phyloP scores from a whole-genome alignment of 92 coral and sea anemone genomes.

The Galaxea fascicularis region DNA sequence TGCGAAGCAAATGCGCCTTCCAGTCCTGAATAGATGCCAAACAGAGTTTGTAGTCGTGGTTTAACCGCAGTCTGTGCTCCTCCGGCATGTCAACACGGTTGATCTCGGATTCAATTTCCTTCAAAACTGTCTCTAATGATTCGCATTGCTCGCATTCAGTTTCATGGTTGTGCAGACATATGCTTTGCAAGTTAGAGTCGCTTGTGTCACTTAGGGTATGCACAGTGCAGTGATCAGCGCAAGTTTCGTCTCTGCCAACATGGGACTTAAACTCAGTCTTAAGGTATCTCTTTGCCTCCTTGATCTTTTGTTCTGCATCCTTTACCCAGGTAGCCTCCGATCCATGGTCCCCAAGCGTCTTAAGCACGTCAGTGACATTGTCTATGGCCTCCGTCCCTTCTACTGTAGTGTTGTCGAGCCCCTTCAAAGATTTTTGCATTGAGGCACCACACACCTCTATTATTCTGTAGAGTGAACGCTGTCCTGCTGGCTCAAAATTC shows the following conservation, averaged over 20 bases:
- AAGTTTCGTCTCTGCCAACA: slow-evolving; percentile 39
- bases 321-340: slow-evolving; percentile 21
- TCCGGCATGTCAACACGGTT: slow-evolving; percentile 29
- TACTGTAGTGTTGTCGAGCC: slow-evolving; percentile 41
- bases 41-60: slow-evolving; percentile 26
- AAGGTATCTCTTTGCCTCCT: slow-evolving; percentile 50
- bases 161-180: slow-evolving; percentile 23
- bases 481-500: slow-evolving; percentile 55
- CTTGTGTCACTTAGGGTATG: slow-evolving; percentile 39
- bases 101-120: slow-evolving; percentile 38
- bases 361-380: neutral
- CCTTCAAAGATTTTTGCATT: slow-evolving; percentile 46
- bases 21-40: slow-evolving; percentile 22
- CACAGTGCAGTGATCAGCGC: slow-evolving; percentile 49
- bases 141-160: slow-evolving; percentile 31
- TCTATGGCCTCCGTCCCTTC: slow-evolving; percentile 61
- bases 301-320: neutral
- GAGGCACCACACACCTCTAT: slow-evolving; percentile 67
- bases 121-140: slow-evolving; percentile 25
- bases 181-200: slow-evolving; percentile 25
- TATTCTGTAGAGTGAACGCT: slow-evolving; percentile 57
- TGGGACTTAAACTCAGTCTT: slow-evolving; percentile 59
- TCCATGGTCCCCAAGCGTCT: slow-evolving; percentile 28
- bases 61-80: slow-evolving; percentile 39
- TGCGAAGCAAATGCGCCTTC: slow-evolving; percentile 51